phyloP scores from a whole-genome alignment of 2,888 invertebrate genomes.

The Orchesella flavescens region DNA sequence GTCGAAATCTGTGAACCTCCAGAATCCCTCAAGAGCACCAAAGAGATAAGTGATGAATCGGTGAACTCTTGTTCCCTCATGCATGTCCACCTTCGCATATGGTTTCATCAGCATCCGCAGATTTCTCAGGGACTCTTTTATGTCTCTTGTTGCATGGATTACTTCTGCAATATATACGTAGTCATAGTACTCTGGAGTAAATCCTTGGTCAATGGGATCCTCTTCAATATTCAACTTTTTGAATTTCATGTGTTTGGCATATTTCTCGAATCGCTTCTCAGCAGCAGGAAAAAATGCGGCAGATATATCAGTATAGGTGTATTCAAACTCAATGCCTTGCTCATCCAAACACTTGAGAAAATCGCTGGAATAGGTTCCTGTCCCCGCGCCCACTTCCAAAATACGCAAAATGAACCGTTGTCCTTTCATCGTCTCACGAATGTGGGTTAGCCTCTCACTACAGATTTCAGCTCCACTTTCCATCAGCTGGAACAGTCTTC shows the following conservation, averaged over 20 bases:
- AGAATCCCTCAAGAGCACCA: constrained; percentile 25
- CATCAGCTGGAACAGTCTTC: neutral
- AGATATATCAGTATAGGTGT: no score
- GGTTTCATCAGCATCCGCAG: constrained; percentile 32
- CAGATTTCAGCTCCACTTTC: neutral
- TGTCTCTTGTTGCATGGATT: constrained; percentile 49
- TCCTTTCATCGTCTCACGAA: neutral
- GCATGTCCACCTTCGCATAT: constrained; percentile 31
- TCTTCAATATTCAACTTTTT: no score
- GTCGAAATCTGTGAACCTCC: constrained; percentile 35
- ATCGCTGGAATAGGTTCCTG: neutral
- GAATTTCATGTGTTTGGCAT: constrained; percentile 33
- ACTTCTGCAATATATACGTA: constrained; percentile 39
- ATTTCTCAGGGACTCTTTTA: constrained; percentile 18
- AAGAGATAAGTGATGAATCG: constrained; percentile 19
- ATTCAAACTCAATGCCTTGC: constrained; percentile 3
- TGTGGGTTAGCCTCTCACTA: neutral
- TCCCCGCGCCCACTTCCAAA: no score
- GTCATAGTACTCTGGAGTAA: constrained; percentile 22
- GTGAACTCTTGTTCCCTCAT: constrained; percentile 9
- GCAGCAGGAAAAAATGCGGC: constrained; percentile 4
- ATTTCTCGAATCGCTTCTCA: constrained; percentile 32
- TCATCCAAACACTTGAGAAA: constrained; percentile 16
- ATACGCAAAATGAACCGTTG: neutral
- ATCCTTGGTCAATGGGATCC: no score